Evolutionary conservation across 2,888 invertebrate species (phyloP).

Genomic region (Tipula lateralis): DNA sequence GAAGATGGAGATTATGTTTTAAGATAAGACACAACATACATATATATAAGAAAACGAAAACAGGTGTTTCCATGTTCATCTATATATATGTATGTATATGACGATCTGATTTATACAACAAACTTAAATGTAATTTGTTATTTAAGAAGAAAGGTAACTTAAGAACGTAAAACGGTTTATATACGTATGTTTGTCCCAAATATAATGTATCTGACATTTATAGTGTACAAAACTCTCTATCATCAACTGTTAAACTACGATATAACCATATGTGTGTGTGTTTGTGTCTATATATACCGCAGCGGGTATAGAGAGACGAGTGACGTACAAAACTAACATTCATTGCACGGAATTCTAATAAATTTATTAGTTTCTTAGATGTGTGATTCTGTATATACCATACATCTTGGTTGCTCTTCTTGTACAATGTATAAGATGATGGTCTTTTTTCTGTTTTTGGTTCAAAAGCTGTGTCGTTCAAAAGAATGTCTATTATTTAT

Average conservation of each 20-base stretch:
- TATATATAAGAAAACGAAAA: not conserved
- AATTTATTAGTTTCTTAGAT: not conserved
- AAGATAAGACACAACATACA: not conserved
- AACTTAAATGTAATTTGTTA: constrained; percentile 3
- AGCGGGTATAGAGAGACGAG: not conserved
- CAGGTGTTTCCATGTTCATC: not conserved
- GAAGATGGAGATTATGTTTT: not conserved
- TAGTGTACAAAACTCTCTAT: not conserved
- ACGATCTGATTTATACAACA: not conserved
- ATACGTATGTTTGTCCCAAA: not conserved
- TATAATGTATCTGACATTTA: not conserved
- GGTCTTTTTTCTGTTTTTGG: not conserved
- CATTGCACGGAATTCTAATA: constrained; percentile 6
- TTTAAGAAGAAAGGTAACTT: not conserved
- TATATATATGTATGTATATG: not conserved
- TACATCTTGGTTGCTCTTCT: not conserved
- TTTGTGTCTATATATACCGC: not conserved
- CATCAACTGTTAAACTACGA: not conserved
- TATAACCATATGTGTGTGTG: not conserved
- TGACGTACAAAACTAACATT: not conserved
- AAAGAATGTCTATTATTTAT: not conserved
- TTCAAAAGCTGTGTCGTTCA: not conserved
- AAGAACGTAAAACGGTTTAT: constrained; percentile 1
- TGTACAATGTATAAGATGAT: not conserved
- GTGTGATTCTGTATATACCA: not conserved